These are phyloP conservation scores for Drosophila lini DNA, from an alignment of 1,140 invertebrate genomes.

Conservation along the genomic window DNA sequence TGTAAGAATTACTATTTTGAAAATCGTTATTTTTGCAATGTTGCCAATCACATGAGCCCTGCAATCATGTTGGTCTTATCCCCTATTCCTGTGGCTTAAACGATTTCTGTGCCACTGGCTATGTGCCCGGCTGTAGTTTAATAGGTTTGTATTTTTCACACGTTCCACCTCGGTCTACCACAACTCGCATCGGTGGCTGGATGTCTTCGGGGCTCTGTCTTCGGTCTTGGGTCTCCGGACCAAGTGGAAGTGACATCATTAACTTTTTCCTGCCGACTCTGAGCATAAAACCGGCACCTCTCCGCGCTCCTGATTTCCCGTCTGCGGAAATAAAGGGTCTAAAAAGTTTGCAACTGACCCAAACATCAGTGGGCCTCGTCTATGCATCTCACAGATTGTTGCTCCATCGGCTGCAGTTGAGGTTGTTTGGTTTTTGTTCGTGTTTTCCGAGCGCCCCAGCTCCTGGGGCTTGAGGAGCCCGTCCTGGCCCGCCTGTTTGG, in stretches of 20 bases:
- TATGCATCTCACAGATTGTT: conserved; percentile 34
- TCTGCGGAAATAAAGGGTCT: conserved; percentile 55
- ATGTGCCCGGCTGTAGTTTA: conserved; percentile 34
- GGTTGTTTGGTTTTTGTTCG: conserved; percentile 32
- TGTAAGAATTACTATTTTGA: neutral
- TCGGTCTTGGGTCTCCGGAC: conserved; percentile 27
- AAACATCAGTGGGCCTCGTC: conserved; percentile 36
- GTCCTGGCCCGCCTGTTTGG: conserved; percentile 32
- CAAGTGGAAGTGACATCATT: conserved; percentile 80
- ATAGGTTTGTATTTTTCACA: conserved; percentile 46
- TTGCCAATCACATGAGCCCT: conserved; percentile 6
- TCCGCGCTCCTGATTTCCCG: conserved; percentile 9
- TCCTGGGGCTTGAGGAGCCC: conserved; percentile 14
- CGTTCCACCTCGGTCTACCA: conserved; percentile 17
- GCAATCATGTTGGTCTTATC: conserved; percentile 11
- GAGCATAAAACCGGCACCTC: conserved; percentile 16
- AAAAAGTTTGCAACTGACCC: conserved; percentile 59
- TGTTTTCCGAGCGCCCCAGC: conserved; percentile 12
- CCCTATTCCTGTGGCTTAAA: conserved; percentile 24
- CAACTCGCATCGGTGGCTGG: conserved; percentile 8
- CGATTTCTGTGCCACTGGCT: conserved; percentile 8
- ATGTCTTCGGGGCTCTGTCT: conserved; percentile 12
- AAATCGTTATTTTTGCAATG: neutral
- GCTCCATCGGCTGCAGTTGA: conserved; percentile 11
- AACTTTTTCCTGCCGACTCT: conserved; percentile 57